Evolutionary conservation across 2,888 invertebrate species (phyloP), one percentile per base, ranked within the genome.

Genomic region (Stictocephala bisonia): DNA sequence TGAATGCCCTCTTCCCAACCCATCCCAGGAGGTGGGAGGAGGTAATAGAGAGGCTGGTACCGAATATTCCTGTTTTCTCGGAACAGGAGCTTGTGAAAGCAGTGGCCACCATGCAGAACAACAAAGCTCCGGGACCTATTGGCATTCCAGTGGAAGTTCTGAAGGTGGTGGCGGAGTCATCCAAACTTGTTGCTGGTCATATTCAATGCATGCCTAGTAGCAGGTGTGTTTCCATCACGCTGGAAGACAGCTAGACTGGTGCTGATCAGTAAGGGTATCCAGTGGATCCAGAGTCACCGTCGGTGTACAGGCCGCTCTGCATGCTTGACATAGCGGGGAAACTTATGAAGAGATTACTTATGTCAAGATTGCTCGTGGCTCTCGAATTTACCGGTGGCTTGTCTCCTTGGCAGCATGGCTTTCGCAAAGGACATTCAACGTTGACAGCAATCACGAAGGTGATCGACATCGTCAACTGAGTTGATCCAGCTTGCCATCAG

Each of bases 291-390:
- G 20, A 9, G 11, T 27, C 70, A 26, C 76, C 77, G 27, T 75
- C 76, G 18, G 58, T 76, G 15, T 76, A 78, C 60, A 75, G 80
- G 41, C 81, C 81, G 9, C 22, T 51, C 11, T 79, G 80, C 70
- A 70, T 82, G 70, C 41, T 53, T 20, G 70, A 71, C 48, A 44
- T 15, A 22, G 41, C 41, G 18, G 58, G 58, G 41, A 82, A 80
- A 72, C 64, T 81, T 0, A 72, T 79, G 4, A 81, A 82, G 71
- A 78, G 77, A 50, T 9, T 81, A 13, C 66, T 81, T 24, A 76
- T 75, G 41, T 67, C 58, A n/a, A 77, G 81, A 60, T 56, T 82
- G 27, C 35, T 66, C 7, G 56, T 74, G 51, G 73, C 74, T 20
- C 29, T 80, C 2, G 77, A 77, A 67, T 51, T 35, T 27, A 70